A percentile compares a stretch with the other conserved stretches of the same genome.
These are phyloP conservation scores for Scopus umbretta DNA, from an alignment of 2,113 vertebrate genomes.

Conservation along the genomic window DNA sequence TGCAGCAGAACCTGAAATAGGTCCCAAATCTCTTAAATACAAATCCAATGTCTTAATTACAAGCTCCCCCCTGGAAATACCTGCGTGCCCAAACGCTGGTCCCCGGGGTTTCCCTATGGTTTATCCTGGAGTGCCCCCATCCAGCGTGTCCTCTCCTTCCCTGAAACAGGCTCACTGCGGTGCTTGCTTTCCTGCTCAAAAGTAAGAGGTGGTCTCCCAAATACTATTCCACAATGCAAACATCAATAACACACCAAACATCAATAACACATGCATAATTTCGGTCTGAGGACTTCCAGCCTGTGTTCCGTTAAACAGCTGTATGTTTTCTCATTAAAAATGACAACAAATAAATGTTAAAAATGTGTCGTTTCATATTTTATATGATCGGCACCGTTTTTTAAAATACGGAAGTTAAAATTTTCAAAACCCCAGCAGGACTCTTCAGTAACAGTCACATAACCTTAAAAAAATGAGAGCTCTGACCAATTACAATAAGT, in stretches of 20 bases:
- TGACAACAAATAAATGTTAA: background rate
- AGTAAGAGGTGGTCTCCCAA: background rate
- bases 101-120: background rate
- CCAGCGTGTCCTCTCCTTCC: background rate
- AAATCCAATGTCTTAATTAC: background rate
- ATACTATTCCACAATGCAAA: background rate
- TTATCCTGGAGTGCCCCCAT: background rate
- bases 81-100: rapidly evolving
- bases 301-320: background rate
- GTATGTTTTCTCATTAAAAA: background rate
- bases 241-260: background rate
- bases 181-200: background rate
- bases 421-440: background rate
- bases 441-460: background rate
- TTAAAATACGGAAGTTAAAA: background rate
- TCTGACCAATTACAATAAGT: background rate
- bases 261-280: background rate
- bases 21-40: background rate
- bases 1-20: background rate
- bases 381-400: background rate
- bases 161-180: background rate
- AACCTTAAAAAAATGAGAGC: background rate
- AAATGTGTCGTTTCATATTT: background rate
- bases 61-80: background rate
- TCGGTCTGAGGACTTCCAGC: background rate